A percentile compares a stretch with the other conserved stretches of the same genome.
Evolutionary conservation across 1,140 invertebrate species (phyloP).

Genomic region (Camponotus vicinus): DNA sequence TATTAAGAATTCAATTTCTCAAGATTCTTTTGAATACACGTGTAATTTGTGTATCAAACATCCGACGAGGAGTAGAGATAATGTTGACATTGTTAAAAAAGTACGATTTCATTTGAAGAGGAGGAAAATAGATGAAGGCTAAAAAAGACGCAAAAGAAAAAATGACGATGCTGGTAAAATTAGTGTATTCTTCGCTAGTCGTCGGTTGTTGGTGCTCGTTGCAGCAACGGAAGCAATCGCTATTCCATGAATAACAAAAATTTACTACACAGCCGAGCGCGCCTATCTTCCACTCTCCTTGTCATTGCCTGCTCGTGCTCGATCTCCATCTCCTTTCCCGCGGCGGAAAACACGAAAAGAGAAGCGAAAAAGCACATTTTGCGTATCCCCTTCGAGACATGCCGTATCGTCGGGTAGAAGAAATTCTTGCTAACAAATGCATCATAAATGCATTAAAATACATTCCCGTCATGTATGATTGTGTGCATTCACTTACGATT

Average conservation of each 20-base stretch:
- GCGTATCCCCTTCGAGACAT: slow-evolving; percentile 26
- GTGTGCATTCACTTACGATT: slow-evolving; percentile 16
- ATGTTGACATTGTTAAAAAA: slow-evolving; percentile 37
- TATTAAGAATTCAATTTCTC: not conserved
- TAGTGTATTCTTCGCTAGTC: slow-evolving; percentile 81
- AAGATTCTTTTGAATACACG: slow-evolving; percentile 5
- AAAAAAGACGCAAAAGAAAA: slow-evolving; percentile 2
- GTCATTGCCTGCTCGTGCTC: slow-evolving; percentile 13
- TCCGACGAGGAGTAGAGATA: not conserved
- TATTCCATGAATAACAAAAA: slow-evolving; percentile 85
- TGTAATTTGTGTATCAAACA: slow-evolving; percentile 7
- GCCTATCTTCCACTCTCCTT: slow-evolving; percentile 31
- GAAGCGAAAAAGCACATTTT: slow-evolving; percentile 14
- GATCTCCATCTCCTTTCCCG: not conserved
- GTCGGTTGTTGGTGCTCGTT: slow-evolving; percentile 69
- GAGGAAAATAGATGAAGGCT: slow-evolving; percentile 22
- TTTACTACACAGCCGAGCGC: slow-evolving; percentile 70
- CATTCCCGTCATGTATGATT: slow-evolving; percentile 5
- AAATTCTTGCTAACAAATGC: slow-evolving; percentile 39
- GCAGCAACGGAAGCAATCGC: slow-evolving; percentile 80
- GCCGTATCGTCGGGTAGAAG: not conserved
- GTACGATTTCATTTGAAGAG: slow-evolving; percentile 13
- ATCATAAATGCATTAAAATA: slow-evolving; percentile 59
- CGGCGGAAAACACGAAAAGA: not conserved
- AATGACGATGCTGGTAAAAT: slow-evolving; percentile 75